These are phyloP conservation scores for Carduelis carduelis DNA, from an alignment of 2,797 vertebrate genomes.

Conservation along the genomic window DNA sequence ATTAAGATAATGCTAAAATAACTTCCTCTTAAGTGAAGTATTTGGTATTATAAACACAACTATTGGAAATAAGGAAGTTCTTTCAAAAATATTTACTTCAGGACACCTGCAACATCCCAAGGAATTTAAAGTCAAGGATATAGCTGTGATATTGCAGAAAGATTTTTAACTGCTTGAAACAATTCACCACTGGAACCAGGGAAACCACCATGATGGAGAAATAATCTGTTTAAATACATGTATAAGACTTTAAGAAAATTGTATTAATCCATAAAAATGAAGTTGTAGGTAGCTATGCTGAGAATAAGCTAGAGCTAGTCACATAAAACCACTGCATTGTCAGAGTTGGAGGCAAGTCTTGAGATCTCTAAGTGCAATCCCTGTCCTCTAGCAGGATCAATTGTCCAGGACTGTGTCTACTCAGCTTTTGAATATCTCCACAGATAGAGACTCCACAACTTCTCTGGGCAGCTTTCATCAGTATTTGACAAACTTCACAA, in stretches of 20 bases:
- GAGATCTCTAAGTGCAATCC: not conserved
- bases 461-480: not conserved
- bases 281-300: not conserved
- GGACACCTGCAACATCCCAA: slow-evolving; percentile 24
- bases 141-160: not conserved
- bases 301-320: not conserved
- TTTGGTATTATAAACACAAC: slow-evolving; percentile 31
- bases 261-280: not conserved
- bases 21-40: slow-evolving; percentile 29
- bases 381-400: not conserved
- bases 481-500: not conserved
- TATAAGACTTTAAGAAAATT: not conserved
- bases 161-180: not conserved
- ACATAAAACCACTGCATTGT: not conserved
- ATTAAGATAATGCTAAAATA: slow-evolving; percentile 29
- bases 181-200: not conserved
- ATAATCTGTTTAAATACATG: not conserved
- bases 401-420: not conserved
- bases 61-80: slow-evolving; percentile 40
- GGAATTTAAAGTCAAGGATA: not conserved
- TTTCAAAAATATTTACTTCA: slow-evolving; percentile 47
- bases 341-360: not conserved
- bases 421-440: not conserved
- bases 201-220: not conserved
- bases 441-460: not conserved